phyloP scores from a whole-genome alignment of 2,113 vertebrate genomes.

The Triplophysa tibetana region DNA sequence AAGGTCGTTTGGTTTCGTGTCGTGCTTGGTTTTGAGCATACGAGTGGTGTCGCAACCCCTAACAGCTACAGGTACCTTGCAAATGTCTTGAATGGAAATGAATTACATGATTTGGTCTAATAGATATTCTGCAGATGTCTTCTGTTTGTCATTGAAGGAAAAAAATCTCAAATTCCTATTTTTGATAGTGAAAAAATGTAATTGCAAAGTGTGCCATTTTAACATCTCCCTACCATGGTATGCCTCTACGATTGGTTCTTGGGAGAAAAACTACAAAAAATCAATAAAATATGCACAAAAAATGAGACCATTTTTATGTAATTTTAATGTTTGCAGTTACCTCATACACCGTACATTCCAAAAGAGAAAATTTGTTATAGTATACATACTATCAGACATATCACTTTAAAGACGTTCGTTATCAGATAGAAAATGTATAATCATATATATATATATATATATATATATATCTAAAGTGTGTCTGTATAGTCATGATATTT shows the following conservation, averaged over 20 bases:
- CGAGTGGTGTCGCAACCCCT: slow-evolving; percentile 60
- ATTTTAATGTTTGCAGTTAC: slow-evolving; percentile 95
- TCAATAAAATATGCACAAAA: slow-evolving; percentile 77
- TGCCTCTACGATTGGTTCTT: slow-evolving; percentile 74
- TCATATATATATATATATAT: slow-evolving; percentile 70
- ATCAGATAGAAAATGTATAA: slow-evolving; percentile 84
- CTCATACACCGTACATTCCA: slow-evolving; percentile 99
- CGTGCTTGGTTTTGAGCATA: slow-evolving; percentile 65
- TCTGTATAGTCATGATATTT: slow-evolving; percentile 85
- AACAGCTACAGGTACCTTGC: slow-evolving; percentile 71
- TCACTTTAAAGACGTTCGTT: slow-evolving; percentile 91
- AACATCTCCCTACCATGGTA: slow-evolving; percentile 75
- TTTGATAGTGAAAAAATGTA: slow-evolving; percentile 86
- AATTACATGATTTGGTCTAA: slow-evolving; percentile 77
- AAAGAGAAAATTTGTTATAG: slow-evolving; percentile 89
- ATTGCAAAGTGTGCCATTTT: slow-evolving; percentile 85
- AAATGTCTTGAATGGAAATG: slow-evolving; percentile 59
- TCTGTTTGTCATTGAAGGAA: slow-evolving; percentile 86
- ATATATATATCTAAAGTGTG: slow-evolving; percentile 80
- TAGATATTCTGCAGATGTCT: slow-evolving; percentile 73
- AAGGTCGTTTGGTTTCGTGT: slow-evolving; percentile 67
- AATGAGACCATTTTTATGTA: slow-evolving; percentile 91
- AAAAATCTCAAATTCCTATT: slow-evolving; percentile 81
- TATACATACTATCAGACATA: slow-evolving; percentile 96
- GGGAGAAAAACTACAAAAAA: slow-evolving; percentile 71